These are phyloP conservation scores for Agriopis marginaria DNA, from an alignment of 2,888 invertebrate species.

Conservation along the genomic window DNA sequence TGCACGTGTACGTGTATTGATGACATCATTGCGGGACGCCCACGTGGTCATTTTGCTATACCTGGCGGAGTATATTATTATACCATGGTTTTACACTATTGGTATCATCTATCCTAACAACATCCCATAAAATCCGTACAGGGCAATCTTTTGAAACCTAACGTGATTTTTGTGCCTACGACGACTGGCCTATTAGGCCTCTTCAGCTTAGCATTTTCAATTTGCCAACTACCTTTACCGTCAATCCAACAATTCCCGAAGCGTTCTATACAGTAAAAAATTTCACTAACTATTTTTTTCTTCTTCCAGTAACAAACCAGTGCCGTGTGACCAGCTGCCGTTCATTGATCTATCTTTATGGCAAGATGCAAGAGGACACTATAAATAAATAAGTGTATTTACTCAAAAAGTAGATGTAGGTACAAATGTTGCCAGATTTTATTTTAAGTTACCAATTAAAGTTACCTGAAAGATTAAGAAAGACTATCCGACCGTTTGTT, in stretches of 20 bases:
- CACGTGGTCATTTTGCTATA: no score
- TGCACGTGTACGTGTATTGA: no score
- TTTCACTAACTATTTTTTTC: slow-evolving; percentile 5
- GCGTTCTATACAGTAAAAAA: neutral
- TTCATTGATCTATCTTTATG: slow-evolving; percentile 81
- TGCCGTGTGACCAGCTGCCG: slow-evolving; percentile 81
- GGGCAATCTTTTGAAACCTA: no score
- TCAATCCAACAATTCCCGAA: neutral
- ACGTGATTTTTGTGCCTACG: no score
- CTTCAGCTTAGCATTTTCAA: no score
- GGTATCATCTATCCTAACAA: no score
- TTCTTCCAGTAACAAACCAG: slow-evolving; percentile 82
- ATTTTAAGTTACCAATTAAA: slow-evolving; percentile 26
- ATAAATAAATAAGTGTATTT: slow-evolving; percentile 34
- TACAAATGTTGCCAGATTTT: slow-evolving; percentile 21
- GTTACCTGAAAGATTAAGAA: slow-evolving; percentile 3
- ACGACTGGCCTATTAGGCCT: no score
- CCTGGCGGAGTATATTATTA: no score
- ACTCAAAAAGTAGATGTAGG: neutral
- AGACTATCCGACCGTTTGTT: neutral
- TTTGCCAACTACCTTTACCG: neutral
- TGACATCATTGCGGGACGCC: no score
- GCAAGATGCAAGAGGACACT: slow-evolving; percentile 71
- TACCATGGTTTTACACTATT: no score
- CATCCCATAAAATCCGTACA: no score